Evolutionary conservation across 2,888 invertebrate genomes (phyloP).

Genomic region (Ptilodon capucinus): DNA sequence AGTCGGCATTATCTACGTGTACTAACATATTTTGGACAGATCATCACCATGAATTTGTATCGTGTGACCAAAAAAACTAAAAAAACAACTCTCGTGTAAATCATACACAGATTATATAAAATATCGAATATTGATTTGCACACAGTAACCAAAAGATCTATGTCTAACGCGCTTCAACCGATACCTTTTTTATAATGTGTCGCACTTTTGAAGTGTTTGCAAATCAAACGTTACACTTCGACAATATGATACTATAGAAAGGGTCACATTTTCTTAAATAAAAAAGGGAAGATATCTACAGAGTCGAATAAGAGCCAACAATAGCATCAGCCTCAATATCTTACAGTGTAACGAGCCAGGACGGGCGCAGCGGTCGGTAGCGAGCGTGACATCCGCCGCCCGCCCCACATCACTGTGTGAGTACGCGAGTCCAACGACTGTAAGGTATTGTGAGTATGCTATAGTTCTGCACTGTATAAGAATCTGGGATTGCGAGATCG

Average conservation of each 20-base stretch:
- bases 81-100: constrained; percentile 44
- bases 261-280: neutral
- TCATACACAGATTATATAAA: constrained; percentile 45
- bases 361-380: too few relatives aligned
- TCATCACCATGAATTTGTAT: constrained; percentile 58
- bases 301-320: neutral
- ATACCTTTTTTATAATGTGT: neutral
- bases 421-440: too few relatives aligned
- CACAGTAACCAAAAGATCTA: constrained; percentile 1
- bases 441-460: too few relatives aligned
- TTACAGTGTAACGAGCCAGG: too few relatives aligned
- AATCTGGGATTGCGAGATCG: too few relatives aligned
- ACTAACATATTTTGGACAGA: constrained; percentile 66
- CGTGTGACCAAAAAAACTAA: constrained; percentile 54
- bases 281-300: neutral
- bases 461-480: too few relatives aligned
- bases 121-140: constrained; percentile 32
- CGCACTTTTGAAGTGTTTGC: neutral
- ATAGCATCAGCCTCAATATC: too few relatives aligned
- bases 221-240: neutral
- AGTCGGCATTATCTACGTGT: constrained; percentile 30
- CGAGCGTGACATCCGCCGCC: too few relatives aligned
- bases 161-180: neutral
- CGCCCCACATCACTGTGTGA: too few relatives aligned
- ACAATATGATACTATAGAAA: neutral